phyloP scores from a whole-genome alignment of 2,888 invertebrate species.

The Apamea crenata region DNA sequence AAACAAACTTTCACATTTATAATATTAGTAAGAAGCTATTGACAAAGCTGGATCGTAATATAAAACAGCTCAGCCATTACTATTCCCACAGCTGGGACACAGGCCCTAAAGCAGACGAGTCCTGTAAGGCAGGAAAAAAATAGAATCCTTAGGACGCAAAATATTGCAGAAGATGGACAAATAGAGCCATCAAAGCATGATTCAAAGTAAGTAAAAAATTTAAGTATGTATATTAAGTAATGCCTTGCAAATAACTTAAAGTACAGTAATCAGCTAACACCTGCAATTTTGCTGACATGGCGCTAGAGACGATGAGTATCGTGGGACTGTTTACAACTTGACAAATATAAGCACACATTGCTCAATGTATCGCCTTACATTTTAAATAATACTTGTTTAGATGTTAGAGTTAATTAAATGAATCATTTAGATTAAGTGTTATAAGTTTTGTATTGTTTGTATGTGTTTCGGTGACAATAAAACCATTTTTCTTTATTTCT shows the following conservation, averaged over 20 bases:
- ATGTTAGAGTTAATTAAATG: neutral
- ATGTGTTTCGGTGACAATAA: too few relatives aligned
- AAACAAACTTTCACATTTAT: too few relatives aligned
- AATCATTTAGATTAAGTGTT: neutral
- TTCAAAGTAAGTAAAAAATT: neutral
- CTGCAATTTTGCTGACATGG: conserved; percentile 76
- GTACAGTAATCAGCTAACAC: conserved; percentile 68
- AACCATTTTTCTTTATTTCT: too few relatives aligned
- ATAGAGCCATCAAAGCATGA: neutral
- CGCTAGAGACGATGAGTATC: conserved; percentile 62
- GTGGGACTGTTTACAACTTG: conserved; percentile 72
- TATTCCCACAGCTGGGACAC: neutral
- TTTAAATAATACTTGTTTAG: neutral
- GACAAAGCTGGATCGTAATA: neutral
- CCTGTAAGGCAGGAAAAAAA: neutral
- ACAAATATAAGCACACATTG: conserved; percentile 39
- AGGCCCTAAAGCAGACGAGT: neutral
- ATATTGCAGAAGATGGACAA: neutral
- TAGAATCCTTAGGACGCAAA: too few relatives aligned
- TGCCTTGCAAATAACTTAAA: conserved; percentile 37
- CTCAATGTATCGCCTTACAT: conserved; percentile 40
- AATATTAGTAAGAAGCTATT: neutral
- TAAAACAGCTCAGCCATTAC: too few relatives aligned
- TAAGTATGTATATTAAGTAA: neutral
- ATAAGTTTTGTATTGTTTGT: too few relatives aligned